Evolutionary conservation across 2,888 invertebrate species (phyloP), one percentile per base, ranked within the genome.

Genomic region (Tridacna gigas): DNA sequence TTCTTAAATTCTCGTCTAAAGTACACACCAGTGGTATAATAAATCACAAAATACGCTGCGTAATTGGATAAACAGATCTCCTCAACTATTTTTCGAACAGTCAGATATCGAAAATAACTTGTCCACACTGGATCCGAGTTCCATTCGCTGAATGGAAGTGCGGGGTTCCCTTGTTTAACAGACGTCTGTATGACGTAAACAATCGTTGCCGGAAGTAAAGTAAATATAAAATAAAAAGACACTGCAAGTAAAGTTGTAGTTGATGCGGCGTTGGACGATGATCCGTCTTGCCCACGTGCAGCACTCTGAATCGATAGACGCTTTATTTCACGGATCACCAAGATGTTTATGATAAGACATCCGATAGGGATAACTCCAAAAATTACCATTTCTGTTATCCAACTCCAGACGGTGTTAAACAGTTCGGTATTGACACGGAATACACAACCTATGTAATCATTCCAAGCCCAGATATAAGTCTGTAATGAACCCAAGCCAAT

Each of bases 171-270:
- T 20, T 89, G 88, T 12, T 86, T 89, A 56, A 93, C 89, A 25
- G 90, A 86, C 47, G 80, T 80, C 77, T 91, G 89, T 28, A 94
- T 82, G 22, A 92, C 91, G 85, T 94, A 94, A n/a, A 94, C 93
- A 67, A 94, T 86, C 7, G 94, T 94, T 56, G 93, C 94, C 9
- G 95, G 95, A 18, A 95, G 89, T 77, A 93, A 90, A 15, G 94
- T 94, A 79, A 92, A 91, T 56, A 95, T 94, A 45, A 94, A 93
- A 84, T 94, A 95, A 88, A 95, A 95, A 7, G 94, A 94, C 11
- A 95, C 94, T 7, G 92, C 91, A n/a, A 95, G 89, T 11, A 95
- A 86, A 51, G 94, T 94, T 18, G 93, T 90, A 5, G 95, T 95
- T 1, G 94, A 94, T 11, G 94, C 94, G 4, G 91, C 89, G 74